Conservation (phyloP, 2,113 vertebrate genomes). For the Hippolais icterina region DNA sequence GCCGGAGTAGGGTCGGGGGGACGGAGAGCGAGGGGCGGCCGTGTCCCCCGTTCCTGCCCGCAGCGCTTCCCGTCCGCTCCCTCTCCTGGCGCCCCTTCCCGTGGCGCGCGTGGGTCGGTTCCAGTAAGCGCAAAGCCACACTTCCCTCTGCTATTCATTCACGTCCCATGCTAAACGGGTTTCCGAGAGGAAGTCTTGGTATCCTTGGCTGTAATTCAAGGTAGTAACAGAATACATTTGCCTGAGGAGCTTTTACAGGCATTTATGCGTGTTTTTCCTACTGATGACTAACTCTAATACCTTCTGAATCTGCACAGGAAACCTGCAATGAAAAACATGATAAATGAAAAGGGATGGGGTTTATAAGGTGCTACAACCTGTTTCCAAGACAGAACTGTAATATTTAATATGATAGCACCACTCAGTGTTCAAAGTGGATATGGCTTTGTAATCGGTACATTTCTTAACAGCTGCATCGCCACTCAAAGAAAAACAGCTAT, state of each 20-base stretch:
- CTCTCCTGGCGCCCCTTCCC: neutral
- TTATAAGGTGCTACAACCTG: neutral
- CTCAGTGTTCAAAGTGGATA: conserved; percentile 10
- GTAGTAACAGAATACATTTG: neutral
- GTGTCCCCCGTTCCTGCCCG: neutral
- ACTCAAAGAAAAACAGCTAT: neutral
- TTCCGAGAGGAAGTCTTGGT: neutral
- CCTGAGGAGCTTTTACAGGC: neutral
- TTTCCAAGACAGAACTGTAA: neutral
- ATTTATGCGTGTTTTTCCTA: neutral
- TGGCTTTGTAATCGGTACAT: neutral
- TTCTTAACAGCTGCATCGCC: neutral
- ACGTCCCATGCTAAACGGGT: accelerated
- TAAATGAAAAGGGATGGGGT: neutral
- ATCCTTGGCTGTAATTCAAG: neutral
- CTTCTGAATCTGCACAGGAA: neutral
- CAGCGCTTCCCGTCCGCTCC: neutral
- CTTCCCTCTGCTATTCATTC: neutral
- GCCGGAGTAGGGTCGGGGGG: neutral
- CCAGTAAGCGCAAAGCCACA: neutral
- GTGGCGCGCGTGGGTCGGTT: neutral
- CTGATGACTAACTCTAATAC: neutral
- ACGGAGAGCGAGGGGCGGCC: neutral
- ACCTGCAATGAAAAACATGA: neutral
- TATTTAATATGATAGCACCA: neutral